phyloP scores from a whole-genome alignment of 1,140 invertebrate species.

The Trichoplusia ni region DNA sequence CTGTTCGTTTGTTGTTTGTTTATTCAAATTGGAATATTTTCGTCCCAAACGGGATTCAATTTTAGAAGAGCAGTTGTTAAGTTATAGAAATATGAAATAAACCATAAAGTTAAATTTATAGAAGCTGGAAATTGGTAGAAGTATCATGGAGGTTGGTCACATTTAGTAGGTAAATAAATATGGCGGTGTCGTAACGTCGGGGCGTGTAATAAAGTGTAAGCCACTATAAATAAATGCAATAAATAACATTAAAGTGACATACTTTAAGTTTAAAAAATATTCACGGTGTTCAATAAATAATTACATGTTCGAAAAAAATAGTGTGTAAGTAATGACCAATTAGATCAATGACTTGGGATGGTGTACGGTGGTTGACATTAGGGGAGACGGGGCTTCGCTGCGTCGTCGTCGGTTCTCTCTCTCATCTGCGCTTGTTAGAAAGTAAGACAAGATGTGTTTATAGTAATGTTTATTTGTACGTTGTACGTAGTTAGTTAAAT shows the following conservation, averaged over 20 bases:
- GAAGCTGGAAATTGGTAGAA: conserved; percentile 10
- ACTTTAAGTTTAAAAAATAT: conserved; percentile 24
- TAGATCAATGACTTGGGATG: conserved; percentile 64
- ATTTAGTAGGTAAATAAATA: conserved; percentile 76
- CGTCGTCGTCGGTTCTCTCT: conserved; percentile 52
- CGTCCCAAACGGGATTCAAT: no score
- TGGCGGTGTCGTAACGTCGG: conserved; percentile 53
- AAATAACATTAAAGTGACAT: conserved; percentile 1
- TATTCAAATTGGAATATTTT: no score
- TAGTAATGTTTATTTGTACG: conserved; percentile 41
- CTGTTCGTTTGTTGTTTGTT: no score
- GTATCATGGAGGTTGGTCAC: conserved; percentile 44
- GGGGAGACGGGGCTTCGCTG: conserved; percentile 55
- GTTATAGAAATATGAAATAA: no score
- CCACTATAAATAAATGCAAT: conserved; percentile 24
- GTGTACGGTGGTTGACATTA: conserved; percentile 46
- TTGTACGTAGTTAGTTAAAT: conserved; percentile 17
- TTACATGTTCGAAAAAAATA: conserved; percentile 20
- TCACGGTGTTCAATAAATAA: conserved; percentile 6
- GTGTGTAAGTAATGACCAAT: conserved; percentile 54
- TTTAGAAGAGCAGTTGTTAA: no score
- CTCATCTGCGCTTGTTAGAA: conserved; percentile 56
- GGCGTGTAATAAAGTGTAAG: conserved; percentile 52
- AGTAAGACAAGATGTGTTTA: conserved; percentile 60
- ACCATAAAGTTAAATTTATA: neutral